These are phyloP conservation scores for Paramuricea clavata DNA, from an alignment of 92 coral and sea anemone genomes.

Conservation along the genomic window DNA sequence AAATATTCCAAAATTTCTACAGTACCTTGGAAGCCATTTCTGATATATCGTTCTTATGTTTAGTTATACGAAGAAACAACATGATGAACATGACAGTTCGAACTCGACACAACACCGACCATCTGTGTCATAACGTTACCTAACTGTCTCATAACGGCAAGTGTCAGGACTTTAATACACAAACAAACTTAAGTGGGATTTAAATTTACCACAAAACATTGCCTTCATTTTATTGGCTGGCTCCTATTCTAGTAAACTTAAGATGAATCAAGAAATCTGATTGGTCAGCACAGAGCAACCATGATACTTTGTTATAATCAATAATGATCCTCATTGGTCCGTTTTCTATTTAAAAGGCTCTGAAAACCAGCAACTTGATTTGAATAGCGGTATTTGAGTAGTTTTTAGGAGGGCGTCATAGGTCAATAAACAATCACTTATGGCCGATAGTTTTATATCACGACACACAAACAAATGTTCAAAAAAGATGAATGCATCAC, in stretches of 20 bases:
- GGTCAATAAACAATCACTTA: neutral
- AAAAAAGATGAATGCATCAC: neutral
- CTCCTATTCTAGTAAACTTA: neutral
- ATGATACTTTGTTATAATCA: conserved; percentile 7
- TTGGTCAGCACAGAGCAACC: neutral
- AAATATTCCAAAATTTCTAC: neutral
- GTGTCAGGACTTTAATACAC: neutral
- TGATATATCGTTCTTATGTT: conserved; percentile 4
- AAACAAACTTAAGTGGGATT: neutral
- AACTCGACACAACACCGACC: neutral
- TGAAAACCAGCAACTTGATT: neutral
- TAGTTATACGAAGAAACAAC: conserved; percentile 6
- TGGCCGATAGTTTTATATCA: neutral
- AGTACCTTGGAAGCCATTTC: neutral
- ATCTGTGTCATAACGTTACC: neutral
- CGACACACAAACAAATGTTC: neutral
- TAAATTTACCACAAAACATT: conserved; percentile 8
- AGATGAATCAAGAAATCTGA: neutral
- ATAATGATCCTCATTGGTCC: neutral
- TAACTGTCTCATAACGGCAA: neutral
- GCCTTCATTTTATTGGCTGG: neutral
- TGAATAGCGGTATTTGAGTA: neutral
- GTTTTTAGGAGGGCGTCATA: neutral
- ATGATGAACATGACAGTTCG: neutral
- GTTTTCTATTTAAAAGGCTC: neutral